A percentile compares a stretch with the other conserved stretches of the same genome.
Conservation (phyloP, 64 coral and sea anemone species). For the Trachythela sp. region DNA sequence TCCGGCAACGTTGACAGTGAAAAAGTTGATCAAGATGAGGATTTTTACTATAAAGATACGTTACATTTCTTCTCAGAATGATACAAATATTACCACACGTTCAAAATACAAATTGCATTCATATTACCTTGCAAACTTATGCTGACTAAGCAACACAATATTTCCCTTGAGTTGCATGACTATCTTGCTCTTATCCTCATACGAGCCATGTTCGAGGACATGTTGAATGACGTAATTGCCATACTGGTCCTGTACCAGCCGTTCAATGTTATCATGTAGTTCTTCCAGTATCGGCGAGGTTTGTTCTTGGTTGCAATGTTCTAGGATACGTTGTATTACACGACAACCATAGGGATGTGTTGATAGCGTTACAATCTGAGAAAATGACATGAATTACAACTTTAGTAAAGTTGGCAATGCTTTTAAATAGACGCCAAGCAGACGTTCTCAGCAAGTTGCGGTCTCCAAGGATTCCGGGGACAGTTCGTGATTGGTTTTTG, state of each 20-base stretch:
- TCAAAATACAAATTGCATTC: no score
- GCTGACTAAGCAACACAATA: constrained; percentile 86
- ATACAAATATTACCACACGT: no score
- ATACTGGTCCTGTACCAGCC: constrained; percentile 97
- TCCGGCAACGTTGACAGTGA: no score
- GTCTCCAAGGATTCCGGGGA: no score
- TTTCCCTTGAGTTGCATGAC: constrained; percentile 82
- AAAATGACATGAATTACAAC: background rate
- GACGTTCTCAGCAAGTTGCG: no score
- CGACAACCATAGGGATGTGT: constrained; percentile 96
- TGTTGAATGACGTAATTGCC: constrained; percentile 99
- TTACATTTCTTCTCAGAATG: no score
- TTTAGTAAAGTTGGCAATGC: background rate
- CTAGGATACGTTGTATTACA: constrained; percentile 90
- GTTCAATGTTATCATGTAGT: constrained; percentile 79
- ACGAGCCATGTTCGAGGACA: constrained; percentile 87
- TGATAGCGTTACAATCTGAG: constrained; percentile 76
- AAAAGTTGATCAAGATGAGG: no score
- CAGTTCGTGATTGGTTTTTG: no score
- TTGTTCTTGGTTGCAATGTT: constrained; percentile 79
- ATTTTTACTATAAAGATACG: no score
- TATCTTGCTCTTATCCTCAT: constrained; percentile 87
- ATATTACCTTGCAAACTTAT: constrained; percentile 95
- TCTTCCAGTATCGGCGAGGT: constrained; percentile 76
- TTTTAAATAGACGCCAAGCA: no score